Base-by-base conservation (phyloP, 1,140 invertebrate species). In the Drosophila equinoxialis region DNA sequence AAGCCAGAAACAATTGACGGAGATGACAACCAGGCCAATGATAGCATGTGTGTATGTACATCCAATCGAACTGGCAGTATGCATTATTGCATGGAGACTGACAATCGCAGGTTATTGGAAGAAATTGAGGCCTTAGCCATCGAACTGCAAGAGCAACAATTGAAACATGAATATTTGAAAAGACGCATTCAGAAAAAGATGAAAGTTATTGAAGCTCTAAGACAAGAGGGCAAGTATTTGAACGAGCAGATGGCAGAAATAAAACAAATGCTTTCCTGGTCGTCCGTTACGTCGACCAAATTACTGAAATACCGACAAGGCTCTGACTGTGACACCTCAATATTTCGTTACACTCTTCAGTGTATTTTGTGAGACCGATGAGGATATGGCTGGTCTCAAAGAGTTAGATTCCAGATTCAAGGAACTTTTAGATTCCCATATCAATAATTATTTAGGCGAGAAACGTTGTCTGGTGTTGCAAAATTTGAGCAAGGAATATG, bases 311-410 rank as follows among this genome's bases (percentile, higher is more conserved):
- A 45, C 20, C 1, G 41, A 37, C 10, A 20, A 55, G 1, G 8
- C 33, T 8, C 13, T 41, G 1, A 23, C 20, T 1, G 20, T 30
- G 0, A 14, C 39, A 10, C 60, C 71, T 1, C 26, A 42, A 20
- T 89, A 74, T 8, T 87, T 87, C 39, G 14, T 11, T 3, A 62
- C 63, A 0, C 17, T 89, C 0, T 77, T 71, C 45, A 62, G 58
- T 20, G 45, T 70, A 0, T 14, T 87, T 0, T 74, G 71, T 39
- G 58, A 64, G 4, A 51, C 70, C 3, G 37, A 66, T 3, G 6
- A 65, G 0, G 77, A 66, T 41, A 14, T n/a, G 3, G 11, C 26
- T 17, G 11, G 54, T 3, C 35, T 73, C 1, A 7, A 37, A 14
- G 17, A 45, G 7, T 30, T 87, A 13, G 85, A 87, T 7, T 11